Base-by-base conservation (phyloP, 2,888 invertebrate species). In the Rhagium mordax region DNA sequence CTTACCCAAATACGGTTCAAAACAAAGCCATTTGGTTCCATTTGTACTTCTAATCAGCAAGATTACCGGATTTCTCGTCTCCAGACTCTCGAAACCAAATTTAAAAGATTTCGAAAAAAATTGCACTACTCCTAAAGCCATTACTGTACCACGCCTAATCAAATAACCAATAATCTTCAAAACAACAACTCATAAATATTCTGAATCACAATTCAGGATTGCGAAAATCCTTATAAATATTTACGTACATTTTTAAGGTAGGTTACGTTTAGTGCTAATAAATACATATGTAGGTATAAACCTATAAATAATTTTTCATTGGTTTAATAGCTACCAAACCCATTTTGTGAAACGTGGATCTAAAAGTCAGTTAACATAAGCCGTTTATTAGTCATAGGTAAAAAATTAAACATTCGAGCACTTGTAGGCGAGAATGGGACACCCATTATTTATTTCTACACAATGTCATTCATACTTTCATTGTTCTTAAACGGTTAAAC, bases 381-480 rank as follows among this genome's bases (percentile, higher is more conserved):
- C 27, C 21, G 4, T 24, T n/a, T 27, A n/a, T 57, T 57, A 57
- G 57, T 57, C 57, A 57, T 57, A 57, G n/a, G 6, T 27, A 29
- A 57, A 27, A 57, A 57, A 33, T 27, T 8, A 57, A 8, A 29
- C 16, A 57, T 57, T 57, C 29, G n/a, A 55, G 55, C n/a, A 57
- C 57, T 29, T 15, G 57, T 57, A 57, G 57, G 57, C 57, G 57
- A 57, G 29, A 20, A 21, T 53, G 53, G 53, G 13, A 15, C 29
- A 29, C 57, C 57, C 53, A 53, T 53, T 53, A 18, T 53, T 53
- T 53, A 53, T 33, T 53, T 53, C 53, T 20, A 53, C 10, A 53
- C 53, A 57, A 57, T 57, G 57, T 29, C 57, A 57, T 57, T 57
- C 57, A 57, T 57, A 29, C 57, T 57, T 57, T 57, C 57, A 57